Evolutionary conservation across 2,113 vertebrate species (phyloP), one percentile per base, ranked within the genome.

Genomic region (Girardinichthys multiradiatus): DNA sequence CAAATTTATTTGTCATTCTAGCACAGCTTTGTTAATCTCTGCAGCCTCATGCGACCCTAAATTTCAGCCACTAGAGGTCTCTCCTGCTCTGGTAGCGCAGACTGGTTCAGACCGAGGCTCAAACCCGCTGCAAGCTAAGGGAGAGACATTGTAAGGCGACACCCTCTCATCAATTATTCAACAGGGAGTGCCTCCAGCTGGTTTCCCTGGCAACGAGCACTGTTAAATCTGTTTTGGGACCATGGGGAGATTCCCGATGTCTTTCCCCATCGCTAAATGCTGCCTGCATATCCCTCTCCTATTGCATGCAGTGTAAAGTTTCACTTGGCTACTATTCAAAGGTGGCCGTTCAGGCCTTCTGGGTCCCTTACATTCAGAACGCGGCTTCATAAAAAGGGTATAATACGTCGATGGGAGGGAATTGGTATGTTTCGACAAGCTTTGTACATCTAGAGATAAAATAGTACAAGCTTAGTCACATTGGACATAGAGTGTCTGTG

Each of bases 211-310:
- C 81, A 92, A 91, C 85, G 26, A 71, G 71, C 69, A 30, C 74
- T 48, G 77, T 83, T 85, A 86, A 85, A 69, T 83, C 82, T 75
- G 71, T 82, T 80, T 61, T 74, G 76, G 77, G 81, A 83, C 72
- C 77, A 72, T 45, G 73, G 85, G 87, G 90, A 85, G 89, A 91
- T 90, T 89, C 92, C 92, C 86, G 28, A 77, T n/a, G 78, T 88
- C 84, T 80, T 77, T 74, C 60, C 73, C 72, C 4, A 64, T 62
- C 10, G 33, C 71, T 86, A 57, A 3, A 28, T 62, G 60, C 82
- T 45, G 85, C 86, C 82, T 72, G 62, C 33, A 74, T 54, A 71
- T 69, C 78, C 74, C 72, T 67, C 79, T 84, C 67, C n/a, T n/a
- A 28, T 84, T 70, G 42, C 64, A 80, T 69, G 26, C 17, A 3